Evolutionary conservation across 2,888 invertebrate genomes (phyloP).

Genomic region (Matsumyia berberina): DNA sequence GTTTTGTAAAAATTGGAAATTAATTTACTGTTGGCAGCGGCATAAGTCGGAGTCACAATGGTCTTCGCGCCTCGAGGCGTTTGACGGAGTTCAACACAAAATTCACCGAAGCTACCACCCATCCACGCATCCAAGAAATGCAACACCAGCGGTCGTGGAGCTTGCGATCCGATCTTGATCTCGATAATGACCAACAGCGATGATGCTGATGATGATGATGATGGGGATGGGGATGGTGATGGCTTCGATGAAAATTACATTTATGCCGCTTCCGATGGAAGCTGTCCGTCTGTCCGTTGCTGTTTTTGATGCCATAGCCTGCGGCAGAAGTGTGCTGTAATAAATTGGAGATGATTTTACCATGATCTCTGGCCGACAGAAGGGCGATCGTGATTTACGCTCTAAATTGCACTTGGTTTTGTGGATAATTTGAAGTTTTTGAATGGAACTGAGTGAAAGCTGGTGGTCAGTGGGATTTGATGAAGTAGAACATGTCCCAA

Average conservation of each 20-base stretch:
- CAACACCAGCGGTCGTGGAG: slow-evolving; percentile 16
- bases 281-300: slow-evolving; percentile 31
- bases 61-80: slow-evolving; percentile 58
- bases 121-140: slow-evolving; percentile 32
- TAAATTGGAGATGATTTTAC: slow-evolving; percentile 55
- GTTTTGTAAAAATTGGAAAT: slow-evolving; percentile 65
- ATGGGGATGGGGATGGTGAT: slow-evolving; percentile 57
- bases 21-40: slow-evolving; percentile 67
- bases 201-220: slow-evolving; percentile 27
- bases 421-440: slow-evolving; percentile 36
- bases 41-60: slow-evolving; percentile 46
- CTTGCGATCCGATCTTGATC: slow-evolving; percentile 61
- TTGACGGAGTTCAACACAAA: slow-evolving; percentile 46
- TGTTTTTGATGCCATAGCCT: slow-evolving; percentile 28
- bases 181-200: slow-evolving; percentile 32
- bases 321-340: slow-evolving; percentile 70
- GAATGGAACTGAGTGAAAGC: slow-evolving; percentile 31
- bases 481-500: not conserved
- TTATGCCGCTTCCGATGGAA: slow-evolving; percentile 65
- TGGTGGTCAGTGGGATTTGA: not conserved
- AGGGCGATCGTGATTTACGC: slow-evolving; percentile 44
- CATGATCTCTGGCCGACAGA: slow-evolving; percentile 35
- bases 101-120: slow-evolving; percentile 58
- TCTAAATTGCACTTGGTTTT: slow-evolving; percentile 26
- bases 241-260: slow-evolving; percentile 71